phyloP scores from a whole-genome alignment of 2,797 vertebrate genomes.

The Trachops cirrhosus region DNA sequence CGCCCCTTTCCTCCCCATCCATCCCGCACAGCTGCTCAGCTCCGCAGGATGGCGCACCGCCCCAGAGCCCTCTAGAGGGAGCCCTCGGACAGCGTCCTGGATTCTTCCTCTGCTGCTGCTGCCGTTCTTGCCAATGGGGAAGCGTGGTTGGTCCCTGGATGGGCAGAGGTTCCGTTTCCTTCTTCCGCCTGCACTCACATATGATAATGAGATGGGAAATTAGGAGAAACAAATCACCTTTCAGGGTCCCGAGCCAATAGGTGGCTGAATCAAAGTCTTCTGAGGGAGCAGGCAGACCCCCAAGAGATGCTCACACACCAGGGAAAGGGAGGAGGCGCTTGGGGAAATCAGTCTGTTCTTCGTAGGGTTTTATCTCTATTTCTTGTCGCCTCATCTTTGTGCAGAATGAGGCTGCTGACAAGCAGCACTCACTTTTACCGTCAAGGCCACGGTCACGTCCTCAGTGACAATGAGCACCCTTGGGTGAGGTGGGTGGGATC shows the following conservation, averaged over 20 bases:
- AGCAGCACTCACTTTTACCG: no score
- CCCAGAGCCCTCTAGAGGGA: not conserved
- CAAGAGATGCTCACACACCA: accelerated
- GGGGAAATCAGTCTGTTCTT: not conserved
- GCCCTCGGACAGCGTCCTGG: not conserved
- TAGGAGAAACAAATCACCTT: not conserved
- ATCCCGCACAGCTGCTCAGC: not conserved
- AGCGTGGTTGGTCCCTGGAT: accelerated
- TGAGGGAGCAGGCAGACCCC: not conserved
- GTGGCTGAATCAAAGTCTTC: no score
- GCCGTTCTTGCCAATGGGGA: not conserved
- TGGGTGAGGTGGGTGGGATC: not conserved
- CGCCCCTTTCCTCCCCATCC: no score
- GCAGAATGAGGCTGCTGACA: not conserved
- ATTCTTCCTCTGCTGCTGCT: no score
- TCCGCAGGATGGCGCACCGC: not conserved
- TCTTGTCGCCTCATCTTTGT: not conserved
- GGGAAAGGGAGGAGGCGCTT: accelerated
- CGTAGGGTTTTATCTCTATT: not conserved
- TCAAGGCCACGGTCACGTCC: not conserved
- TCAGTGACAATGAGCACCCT: not conserved
- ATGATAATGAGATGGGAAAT: not conserved
- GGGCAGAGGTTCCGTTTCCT: not conserved
- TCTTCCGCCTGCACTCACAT: not conserved
- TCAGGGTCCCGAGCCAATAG: no score